phyloP scores from a whole-genome alignment of 2,113 vertebrate genomes.

The Apodemus speciosus region DNA sequence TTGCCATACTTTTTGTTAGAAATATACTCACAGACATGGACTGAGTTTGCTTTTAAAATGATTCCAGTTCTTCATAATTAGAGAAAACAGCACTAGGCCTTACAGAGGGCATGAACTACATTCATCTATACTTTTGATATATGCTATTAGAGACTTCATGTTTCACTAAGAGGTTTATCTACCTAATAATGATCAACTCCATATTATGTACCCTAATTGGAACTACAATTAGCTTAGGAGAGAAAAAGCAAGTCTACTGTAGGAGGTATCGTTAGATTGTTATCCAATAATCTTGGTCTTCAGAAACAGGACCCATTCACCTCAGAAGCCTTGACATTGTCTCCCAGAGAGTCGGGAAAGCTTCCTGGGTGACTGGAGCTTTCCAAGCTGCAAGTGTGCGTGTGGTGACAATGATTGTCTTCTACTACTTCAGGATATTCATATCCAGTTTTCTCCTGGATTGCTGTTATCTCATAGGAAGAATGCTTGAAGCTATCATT shows the following conservation, averaged over 20 bases:
- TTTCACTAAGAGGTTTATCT: constrained; percentile 46
- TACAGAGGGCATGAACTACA: not conserved
- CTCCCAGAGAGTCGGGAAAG: not conserved
- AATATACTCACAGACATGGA: constrained; percentile 16
- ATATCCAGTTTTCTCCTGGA: constrained; percentile 9
- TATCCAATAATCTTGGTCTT: not conserved
- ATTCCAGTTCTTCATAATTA: constrained; percentile 2
- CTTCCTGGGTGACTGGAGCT: not conserved
- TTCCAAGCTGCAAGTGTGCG: not conserved
- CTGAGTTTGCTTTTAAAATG: constrained; percentile 55
- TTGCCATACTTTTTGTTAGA: constrained; percentile 20
- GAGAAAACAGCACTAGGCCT: not conserved
- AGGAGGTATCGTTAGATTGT: not conserved
- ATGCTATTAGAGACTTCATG: constrained; percentile 24
- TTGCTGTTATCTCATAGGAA: constrained; percentile 14
- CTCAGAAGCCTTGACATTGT: not conserved
- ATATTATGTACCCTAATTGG: constrained; percentile 10
- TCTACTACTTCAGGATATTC: not conserved
- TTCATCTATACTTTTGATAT: constrained; percentile 33
- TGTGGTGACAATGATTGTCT: not conserved
- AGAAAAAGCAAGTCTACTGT: not conserved
- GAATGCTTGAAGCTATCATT: constrained; percentile 15
- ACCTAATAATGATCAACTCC: constrained; percentile 39
- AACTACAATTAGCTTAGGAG: constrained; percentile 12
- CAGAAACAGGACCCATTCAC: not conserved